Percentiles rank a stretch among this genome's conserved stretches.
These are phyloP conservation scores for Harlomillsia oculata DNA, from an alignment of 1,140 invertebrate species.

Conservation along the genomic window DNA sequence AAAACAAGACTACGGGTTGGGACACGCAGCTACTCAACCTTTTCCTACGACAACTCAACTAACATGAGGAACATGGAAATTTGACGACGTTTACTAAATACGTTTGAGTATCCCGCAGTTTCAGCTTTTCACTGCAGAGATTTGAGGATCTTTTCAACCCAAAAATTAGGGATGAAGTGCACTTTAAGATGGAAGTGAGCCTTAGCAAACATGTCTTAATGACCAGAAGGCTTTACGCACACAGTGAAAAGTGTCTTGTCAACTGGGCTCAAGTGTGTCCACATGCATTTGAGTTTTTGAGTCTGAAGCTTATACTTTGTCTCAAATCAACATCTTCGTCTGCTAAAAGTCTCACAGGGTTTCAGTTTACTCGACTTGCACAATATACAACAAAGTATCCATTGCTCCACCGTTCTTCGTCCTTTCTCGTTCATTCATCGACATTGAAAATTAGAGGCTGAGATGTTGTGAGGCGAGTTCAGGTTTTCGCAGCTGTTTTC, in stretches of 20 bases:
- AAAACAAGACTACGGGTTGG: too few relatives aligned
- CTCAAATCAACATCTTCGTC: not conserved
- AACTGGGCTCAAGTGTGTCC: slow-evolving; percentile 2
- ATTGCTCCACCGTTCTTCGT: too few relatives aligned
- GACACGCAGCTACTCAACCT: too few relatives aligned
- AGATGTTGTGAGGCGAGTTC: not conserved
- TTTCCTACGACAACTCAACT: too few relatives aligned
- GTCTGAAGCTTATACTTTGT: not conserved
- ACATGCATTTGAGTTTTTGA: not conserved
- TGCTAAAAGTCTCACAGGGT: too few relatives aligned
- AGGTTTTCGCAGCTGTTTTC: slow-evolving; percentile 11
- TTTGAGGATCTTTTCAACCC: too few relatives aligned
- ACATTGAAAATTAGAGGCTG: too few relatives aligned
- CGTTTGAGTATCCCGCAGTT: too few relatives aligned
- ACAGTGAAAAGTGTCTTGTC: slow-evolving; percentile 15
- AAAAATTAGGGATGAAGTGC: slow-evolving; percentile 4
- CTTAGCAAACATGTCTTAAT: slow-evolving; percentile 20
- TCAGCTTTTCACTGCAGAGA: too few relatives aligned
- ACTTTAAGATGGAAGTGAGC: slow-evolving; percentile 19
- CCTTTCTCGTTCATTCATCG: slow-evolving; percentile 10
- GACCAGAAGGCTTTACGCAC: not conserved
- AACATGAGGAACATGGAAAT: too few relatives aligned
- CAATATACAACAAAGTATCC: not conserved
- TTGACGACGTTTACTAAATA: too few relatives aligned
- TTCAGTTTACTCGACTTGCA: not conserved